phyloP scores from a whole-genome alignment of 2,888 invertebrate species.

The Drosophila parthenogenetica region DNA sequence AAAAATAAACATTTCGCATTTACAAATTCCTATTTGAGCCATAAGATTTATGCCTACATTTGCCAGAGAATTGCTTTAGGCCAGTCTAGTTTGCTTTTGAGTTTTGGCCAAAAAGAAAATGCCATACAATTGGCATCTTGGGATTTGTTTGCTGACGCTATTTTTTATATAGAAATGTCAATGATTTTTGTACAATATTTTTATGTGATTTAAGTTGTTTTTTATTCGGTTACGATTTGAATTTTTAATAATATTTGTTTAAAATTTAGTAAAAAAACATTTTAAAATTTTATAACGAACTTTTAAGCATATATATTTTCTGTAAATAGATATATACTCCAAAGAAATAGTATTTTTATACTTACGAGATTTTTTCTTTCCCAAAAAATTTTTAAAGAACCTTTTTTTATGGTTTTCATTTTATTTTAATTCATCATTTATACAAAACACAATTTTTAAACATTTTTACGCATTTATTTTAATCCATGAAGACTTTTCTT shows the following conservation, averaged over 20 bases:
- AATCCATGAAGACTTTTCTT: background rate
- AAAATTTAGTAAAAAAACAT: no score
- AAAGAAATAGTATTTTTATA: no score
- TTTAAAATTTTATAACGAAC: no score
- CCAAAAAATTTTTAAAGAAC: no score
- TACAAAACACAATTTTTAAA: no score
- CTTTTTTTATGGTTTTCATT: no score
- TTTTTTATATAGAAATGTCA: slow-evolving; percentile 15
- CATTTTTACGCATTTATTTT: no score
- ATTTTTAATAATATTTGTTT: background rate
- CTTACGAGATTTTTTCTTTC: no score
- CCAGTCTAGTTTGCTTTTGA: slow-evolving; percentile 1
- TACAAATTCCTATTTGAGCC: slow-evolving; percentile 69
- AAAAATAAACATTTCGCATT: slow-evolving; percentile 80
- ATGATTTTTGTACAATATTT: slow-evolving; percentile 28
- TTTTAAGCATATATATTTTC: no score
- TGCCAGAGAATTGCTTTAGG: slow-evolving; percentile 27
- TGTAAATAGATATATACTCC: no score
- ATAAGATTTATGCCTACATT: slow-evolving; percentile 56
- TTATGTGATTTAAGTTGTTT: background rate
- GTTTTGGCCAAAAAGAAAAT: slow-evolving; percentile 28
- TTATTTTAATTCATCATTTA: no score
- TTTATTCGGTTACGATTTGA: background rate
- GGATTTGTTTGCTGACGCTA: slow-evolving; percentile 54
- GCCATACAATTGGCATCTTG: slow-evolving; percentile 61